Evolutionary conservation across 2,113 vertebrate species (phyloP), one percentile per base, ranked within the genome.

Genomic region (Callopanchax toddi): DNA sequence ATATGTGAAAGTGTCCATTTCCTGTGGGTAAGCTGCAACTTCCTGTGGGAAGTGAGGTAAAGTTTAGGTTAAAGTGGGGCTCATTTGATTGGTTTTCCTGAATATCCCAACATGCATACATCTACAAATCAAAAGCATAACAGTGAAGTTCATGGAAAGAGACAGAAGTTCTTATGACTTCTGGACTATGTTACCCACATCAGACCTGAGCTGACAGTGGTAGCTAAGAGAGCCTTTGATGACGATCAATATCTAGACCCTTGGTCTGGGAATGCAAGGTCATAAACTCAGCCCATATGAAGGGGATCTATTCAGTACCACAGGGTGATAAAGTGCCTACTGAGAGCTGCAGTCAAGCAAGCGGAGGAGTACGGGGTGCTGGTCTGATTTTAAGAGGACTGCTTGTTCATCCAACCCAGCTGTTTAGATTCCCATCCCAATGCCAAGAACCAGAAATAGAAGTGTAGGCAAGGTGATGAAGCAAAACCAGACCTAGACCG

Each of bases 341-440:
- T 67, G 75, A 80, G 55, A 49, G 60, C 70, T 64, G 45, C 45
- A 52, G 61, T 29, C 63, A 52, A 76, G 60, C 18, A 36, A 48
- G 62, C 69, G 62, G 34, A 76, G 71, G 63, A 69, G 68, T 60
- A 65, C 18, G 8, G 78, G 55, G 60, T 60, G 70, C 74, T 59
- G 69, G 71, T 74, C 68, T 76, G 80, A 63, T 67, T 74, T 75
- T 91, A 78, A 92, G 87, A 88, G 84, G 68, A 68, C 43, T 46
- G 69, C 86, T 91, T 93, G 89, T 92, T 91, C 81, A 79, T 53
- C 64, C 81, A 71, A 75, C 69, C 60, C 37, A 7, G 15, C 74
- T 90, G 71, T 90, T 91, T 91, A 63, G 79, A 90, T 92, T 91
- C 91, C 85, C 87, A 90, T 90, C 63, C 87, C 66, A 89, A 83